These are phyloP conservation scores for Bellardia pandia DNA, from an alignment of 2,888 invertebrate species.

Conservation along the genomic window DNA sequence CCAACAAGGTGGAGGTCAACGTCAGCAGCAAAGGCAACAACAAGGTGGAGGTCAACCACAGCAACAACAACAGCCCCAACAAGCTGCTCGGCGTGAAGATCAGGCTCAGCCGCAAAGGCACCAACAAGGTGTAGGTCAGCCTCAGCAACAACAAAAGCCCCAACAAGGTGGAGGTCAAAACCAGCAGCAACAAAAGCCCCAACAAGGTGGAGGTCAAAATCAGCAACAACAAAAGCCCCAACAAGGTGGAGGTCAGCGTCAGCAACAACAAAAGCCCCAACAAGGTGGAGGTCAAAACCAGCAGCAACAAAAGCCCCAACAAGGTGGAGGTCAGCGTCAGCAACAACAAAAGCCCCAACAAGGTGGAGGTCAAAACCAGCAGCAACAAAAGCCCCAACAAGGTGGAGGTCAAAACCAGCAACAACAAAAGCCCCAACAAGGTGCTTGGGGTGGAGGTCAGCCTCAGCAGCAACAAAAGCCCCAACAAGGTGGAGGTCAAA, in stretches of 20 bases:
- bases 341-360: slow-evolving; percentile 64
- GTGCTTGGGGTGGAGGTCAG: slow-evolving; percentile 18
- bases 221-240: slow-evolving; percentile 5
- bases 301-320: slow-evolving; percentile 51
- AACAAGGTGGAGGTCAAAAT: slow-evolving; percentile 8
- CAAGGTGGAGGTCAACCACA: slow-evolving; percentile 6
- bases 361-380: slow-evolving; percentile 49
- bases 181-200: background rate
- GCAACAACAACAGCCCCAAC: slow-evolving; percentile 12
- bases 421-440: slow-evolving; percentile 12
- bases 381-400: background rate
- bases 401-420: no score
- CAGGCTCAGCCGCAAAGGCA: background rate
- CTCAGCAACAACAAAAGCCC: slow-evolving; percentile 8
- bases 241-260: slow-evolving; percentile 1
- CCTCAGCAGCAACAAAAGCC: background rate
- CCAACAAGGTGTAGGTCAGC: slow-evolving; percentile 3
- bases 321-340: slow-evolving; percentile 54
- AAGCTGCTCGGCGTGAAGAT: slow-evolving; percentile 12
- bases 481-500: slow-evolving; percentile 39
- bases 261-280: slow-evolving; percentile 26
- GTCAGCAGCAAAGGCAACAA: slow-evolving; percentile 10
- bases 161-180: slow-evolving; percentile 10
- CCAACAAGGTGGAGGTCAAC: no score
- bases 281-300: slow-evolving; percentile 25